Evolutionary conservation across 1,140 invertebrate species (phyloP).

Genomic region (Brachionus paranguensis): DNA sequence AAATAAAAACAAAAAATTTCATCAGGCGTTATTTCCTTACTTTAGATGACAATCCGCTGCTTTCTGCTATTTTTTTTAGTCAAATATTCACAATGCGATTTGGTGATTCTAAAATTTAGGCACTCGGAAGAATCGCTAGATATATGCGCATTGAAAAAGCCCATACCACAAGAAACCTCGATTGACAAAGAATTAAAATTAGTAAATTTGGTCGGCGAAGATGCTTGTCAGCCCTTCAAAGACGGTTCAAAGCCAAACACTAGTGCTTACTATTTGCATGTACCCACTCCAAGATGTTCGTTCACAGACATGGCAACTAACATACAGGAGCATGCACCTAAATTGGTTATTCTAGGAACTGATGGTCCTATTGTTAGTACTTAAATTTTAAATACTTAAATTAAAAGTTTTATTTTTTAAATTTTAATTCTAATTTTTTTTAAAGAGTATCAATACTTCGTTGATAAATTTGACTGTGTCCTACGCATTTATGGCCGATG

Average conservation of each 20-base stretch:
- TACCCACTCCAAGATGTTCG: not conserved
- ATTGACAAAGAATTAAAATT: not conserved
- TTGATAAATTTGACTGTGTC: not conserved
- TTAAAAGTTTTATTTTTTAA: not conserved
- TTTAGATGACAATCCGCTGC: not conserved
- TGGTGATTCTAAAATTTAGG: not conserved
- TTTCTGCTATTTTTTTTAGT: not conserved
- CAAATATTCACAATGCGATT: not conserved
- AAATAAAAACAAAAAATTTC: not conserved
- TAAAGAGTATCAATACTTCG: constrained; percentile 12
- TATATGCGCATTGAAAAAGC: constrained; percentile 34
- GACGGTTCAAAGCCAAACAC: not conserved
- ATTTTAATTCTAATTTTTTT: too few relatives aligned
- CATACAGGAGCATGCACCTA: not conserved
- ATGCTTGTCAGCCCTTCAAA: not conserved
- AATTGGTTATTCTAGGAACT: constrained; percentile 11
- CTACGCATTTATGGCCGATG: constrained; percentile 28
- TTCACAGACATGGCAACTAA: not conserved
- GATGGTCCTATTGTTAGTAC: constrained; percentile 22
- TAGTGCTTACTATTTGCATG: constrained; percentile 19
- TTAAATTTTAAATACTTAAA: not conserved
- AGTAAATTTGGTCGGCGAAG: not conserved
- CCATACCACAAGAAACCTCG: not conserved
- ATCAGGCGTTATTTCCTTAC: not conserved
- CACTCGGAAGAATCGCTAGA: not conserved